phyloP scores from a whole-genome alignment of 2,797 vertebrate species.

The Myripristis murdjan region DNA sequence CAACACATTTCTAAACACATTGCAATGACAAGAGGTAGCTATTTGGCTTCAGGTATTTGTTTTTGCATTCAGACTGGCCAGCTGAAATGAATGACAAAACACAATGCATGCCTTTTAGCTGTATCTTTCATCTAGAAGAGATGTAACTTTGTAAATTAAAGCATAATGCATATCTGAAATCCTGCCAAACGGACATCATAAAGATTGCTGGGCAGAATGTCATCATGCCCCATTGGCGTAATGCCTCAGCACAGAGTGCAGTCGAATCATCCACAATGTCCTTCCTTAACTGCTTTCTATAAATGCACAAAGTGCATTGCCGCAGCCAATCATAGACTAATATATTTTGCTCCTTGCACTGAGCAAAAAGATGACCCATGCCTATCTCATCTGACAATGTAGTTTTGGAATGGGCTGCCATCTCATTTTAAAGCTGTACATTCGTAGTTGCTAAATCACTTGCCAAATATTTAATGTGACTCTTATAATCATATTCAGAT shows the following conservation, averaged over 20 bases:
- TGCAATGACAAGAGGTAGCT: background rate
- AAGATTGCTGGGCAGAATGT: slow-evolving; percentile 59
- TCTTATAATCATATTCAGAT: slow-evolving; percentile 46
- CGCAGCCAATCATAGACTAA: slow-evolving; percentile 62
- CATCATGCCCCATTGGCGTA: slow-evolving; percentile 67
- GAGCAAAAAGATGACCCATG: slow-evolving; percentile 51
- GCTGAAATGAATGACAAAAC: slow-evolving; percentile 1
- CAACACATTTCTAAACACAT: background rate
- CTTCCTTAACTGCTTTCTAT: slow-evolving; percentile 64
- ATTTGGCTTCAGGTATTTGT: background rate
- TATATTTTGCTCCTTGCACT: slow-evolving; percentile 60
- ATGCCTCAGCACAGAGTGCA: slow-evolving; percentile 70
- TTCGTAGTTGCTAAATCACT: slow-evolving; percentile 35
- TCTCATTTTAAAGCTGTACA: slow-evolving; percentile 31
- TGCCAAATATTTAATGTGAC: slow-evolving; percentile 39
- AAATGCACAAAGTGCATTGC: slow-evolving; percentile 67
- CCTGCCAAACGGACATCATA: slow-evolving; percentile 75
- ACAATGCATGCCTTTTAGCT: background rate
- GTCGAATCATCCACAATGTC: slow-evolving; percentile 66
- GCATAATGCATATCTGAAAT: slow-evolving; percentile 65
- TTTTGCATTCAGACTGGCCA: slow-evolving; percentile 11
- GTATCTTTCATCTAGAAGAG: slow-evolving; percentile 37
- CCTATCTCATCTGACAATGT: slow-evolving; percentile 37
- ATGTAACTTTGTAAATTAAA: slow-evolving; percentile 62
- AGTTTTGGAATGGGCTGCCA: slow-evolving; percentile 27